Evolutionary conservation across 2,888 invertebrate genomes (phyloP), one percentile per base, ranked within the genome.

Genomic region (Campoplex capitator): DNA sequence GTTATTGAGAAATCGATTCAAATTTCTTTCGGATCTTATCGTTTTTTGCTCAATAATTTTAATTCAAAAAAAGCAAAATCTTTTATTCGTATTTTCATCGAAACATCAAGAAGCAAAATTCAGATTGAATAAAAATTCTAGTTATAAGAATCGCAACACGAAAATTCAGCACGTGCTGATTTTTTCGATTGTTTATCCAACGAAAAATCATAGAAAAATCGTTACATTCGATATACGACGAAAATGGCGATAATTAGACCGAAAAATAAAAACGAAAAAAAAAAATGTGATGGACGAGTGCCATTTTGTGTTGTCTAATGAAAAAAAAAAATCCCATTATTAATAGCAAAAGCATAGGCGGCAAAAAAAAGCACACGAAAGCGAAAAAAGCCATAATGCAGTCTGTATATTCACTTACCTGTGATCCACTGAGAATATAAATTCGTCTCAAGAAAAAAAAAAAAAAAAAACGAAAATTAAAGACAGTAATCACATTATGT

Each of bases 381-480:
- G 91, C 91, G 65, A 68, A 82, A 82, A 90, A 77, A 85, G 86
- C 88, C 90, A 89, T 91, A 92, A 92, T 92, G 92, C 92, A 90
- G 85, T 88, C 89, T 87, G 62, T 89, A 83, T 85, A 83, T 85
- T 88, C 89, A 93, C 92, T 93, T 92, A 93, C 92, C 92, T 93
- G 88, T 71, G 77, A 45, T 85, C 76, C 78, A 73, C 23, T 32
- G 42, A 62, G 45, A 35, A 71, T 28, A 68, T 83, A 84, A 54
- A 62, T 75, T 67, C 82, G 86, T 79, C 83, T 71, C 76, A 81
- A 76, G 75, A 76, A 75, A 62, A 38, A 38, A 70, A 75, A 56
- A 18, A n/a, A 45, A 42, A 42, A 42, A 42, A 58, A 71, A 54
- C 51, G 23, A 56, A 45, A 79, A 56, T 28, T 58, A 79, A 62